Percentiles rank a stretch among this genome's conserved stretches.
phyloP scores from a whole-genome alignment of 2,888 invertebrate species.

The Drosophila melanocephala region DNA sequence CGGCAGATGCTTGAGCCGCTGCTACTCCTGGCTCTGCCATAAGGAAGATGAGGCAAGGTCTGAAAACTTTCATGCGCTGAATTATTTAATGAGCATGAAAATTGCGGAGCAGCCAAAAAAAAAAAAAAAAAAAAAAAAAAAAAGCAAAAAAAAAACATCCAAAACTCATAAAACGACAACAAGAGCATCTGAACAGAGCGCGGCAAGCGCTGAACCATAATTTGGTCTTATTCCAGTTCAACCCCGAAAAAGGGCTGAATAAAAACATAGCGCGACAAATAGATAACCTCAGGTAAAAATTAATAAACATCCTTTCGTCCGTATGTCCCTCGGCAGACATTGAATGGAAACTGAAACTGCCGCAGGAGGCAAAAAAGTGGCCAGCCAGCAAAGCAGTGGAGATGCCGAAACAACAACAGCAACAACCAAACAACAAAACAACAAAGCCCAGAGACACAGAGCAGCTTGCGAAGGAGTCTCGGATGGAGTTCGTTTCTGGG shows the following conservation, averaged over 20 bases:
- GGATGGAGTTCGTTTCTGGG: constrained; percentile 5
- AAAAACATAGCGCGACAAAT: constrained; percentile 75
- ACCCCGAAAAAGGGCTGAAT: constrained; percentile 63
- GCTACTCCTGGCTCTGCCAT: neutral
- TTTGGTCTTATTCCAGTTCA: constrained; percentile 40
- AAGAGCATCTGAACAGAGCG: constrained; percentile 6
- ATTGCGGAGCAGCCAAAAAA: constrained; percentile 62
- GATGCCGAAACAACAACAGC: constrained; percentile 42
- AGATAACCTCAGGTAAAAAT: constrained; percentile 81
- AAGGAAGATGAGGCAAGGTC: neutral
- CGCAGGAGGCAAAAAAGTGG: constrained; percentile 37
- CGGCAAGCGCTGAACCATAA: constrained; percentile 15
- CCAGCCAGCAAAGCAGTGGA: neutral
- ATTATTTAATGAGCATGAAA: constrained; percentile 80
- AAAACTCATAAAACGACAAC: constrained; percentile 24
- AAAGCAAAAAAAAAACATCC: neutral
- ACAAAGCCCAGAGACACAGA: constrained; percentile 9
- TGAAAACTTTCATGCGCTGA: constrained; percentile 66
- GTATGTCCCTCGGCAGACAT: constrained; percentile 17
- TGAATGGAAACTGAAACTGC: constrained; percentile 26
- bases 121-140: constrained; percentile 19
- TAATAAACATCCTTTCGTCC: constrained; percentile 70
- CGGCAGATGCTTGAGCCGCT: constrained; percentile 19
- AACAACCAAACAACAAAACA: constrained; percentile 31
- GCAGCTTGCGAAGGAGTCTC: neutral